Evolutionary conservation across 2,113 vertebrate genomes (phyloP), one percentile per base, ranked within the genome.

Genomic region (Proterorhinus semilunaris): DNA sequence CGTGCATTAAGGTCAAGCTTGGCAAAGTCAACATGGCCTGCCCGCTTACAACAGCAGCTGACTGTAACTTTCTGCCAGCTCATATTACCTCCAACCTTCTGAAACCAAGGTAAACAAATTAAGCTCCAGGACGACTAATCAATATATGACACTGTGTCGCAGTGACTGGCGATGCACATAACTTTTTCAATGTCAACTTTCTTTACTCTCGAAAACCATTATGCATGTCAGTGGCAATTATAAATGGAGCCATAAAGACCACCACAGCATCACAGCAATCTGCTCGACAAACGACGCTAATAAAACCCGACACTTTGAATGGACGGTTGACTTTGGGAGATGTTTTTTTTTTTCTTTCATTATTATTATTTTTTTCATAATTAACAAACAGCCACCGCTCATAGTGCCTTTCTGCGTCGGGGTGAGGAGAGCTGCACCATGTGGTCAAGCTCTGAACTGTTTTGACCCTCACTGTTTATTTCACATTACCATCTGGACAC

Each of bases 401-500:
- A 44, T 47, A 68, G 47, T 82, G 73, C 75, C 75, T 57, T 71
- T 47, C 52, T 44, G 42, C 42, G 21, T 65, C 65, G 63, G 59
- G 64, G 50, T 66, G 80, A 62, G 65, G 57, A 13, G n/a, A 17
- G 16, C 64, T 4, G 67, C 66, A 62, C 78, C 81, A 81, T 86
- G 85, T 82, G 80, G 78, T 71, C 47, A 70, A 74, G 81, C 84
- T 79, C 79, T 71, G 61, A 65, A 78, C 43, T 72, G 72, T 65
- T 67, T 68, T 84, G 83, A 89, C 83, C 79, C 62, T 47, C 57
- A 80, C 79, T 90, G 67, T 90, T 88, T 87, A 79, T 80, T 88
- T 75, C 75, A 75, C 72, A 87, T 82, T 81, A 89, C 86, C 87
- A 89, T 91, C 86, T 91, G 85, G 78, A 84, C 85, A 69, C 64